Evolutionary conservation across 2,888 invertebrate genomes (phyloP), one percentile per base, ranked within the genome.

Genomic region (Frankliniella fusca): DNA sequence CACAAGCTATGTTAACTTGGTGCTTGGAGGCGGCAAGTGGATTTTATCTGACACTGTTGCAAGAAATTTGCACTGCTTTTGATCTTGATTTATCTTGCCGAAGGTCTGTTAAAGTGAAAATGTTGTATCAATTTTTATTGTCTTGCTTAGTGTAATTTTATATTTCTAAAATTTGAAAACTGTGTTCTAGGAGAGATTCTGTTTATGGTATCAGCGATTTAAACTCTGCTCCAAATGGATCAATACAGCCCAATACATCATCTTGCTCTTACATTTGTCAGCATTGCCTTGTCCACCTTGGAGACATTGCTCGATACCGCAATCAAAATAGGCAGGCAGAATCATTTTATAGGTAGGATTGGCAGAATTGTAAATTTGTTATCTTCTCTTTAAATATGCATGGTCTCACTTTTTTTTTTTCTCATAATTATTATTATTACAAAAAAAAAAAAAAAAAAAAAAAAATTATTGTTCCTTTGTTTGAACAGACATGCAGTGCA

Each of bases 261-360:
- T 94, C 95, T 15, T 94, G 94, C 87, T 91, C 94, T 83, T 96
- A 96, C 88, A 93, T 95, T 85, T 94, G 95, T 87, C 96, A 96
- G 87, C 94, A 96, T 88, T 96, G 96, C 88, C 91, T 96, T 83
- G 95, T 96, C 82, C 97, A 96, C 87, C 90, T 96, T 83, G 97
- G 97, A 0, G 96, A 96, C 87, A 91, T 96, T 85, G 94, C 96
- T 48, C 92, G 96, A 12, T 97, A 97, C 87, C 90, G 94, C 84
- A 94, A 94, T 86, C 94, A 95, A 88, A 91, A 93, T 84, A 91
- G 93, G 81, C 94, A 95, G 86, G 95, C 96, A 0, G 95, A 95
- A 87, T 93, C 93, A 23, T 96, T 95, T 88, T 96, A 97, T 88
- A 92, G 92, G 92, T 92, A 87, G 85, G 85, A 82, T 27, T 82